Conservation (phyloP, 2,888 invertebrate species). For the Acronicta alni region DNA sequence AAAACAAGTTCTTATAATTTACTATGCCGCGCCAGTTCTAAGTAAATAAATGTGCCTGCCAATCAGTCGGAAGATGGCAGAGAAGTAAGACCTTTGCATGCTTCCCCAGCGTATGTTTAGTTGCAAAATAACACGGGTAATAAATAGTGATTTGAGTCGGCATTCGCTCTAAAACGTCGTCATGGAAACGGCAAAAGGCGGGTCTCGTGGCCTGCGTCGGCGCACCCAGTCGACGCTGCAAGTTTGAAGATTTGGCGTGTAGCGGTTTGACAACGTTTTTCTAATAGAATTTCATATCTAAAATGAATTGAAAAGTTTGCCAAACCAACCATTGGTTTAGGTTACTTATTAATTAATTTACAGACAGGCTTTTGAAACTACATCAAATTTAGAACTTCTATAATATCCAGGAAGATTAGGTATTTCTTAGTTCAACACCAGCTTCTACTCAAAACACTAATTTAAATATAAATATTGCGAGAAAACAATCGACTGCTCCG, state of each 20-base stretch:
- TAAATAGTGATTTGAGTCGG: conserved; percentile 81
- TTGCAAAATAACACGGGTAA: conserved; percentile 73
- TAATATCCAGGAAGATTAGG: too few relatives aligned
- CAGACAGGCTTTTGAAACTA: too few relatives aligned
- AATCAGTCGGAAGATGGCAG: conserved; percentile 47
- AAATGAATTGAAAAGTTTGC: too few relatives aligned
- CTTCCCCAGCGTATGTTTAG: conserved; percentile 59
- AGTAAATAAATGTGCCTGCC: conserved; percentile 40
- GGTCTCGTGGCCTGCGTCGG: conserved; percentile 66
- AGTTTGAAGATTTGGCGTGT: conserved; percentile 22
- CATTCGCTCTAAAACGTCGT: conserved; percentile 69
- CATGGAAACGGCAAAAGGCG: conserved; percentile 77
- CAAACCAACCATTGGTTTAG: too few relatives aligned
- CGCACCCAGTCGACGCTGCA: conserved; percentile 51
- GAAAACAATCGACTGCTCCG: too few relatives aligned
- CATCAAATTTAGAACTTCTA: too few relatives aligned
- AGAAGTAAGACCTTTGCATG: conserved; percentile 44
- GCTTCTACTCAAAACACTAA: too few relatives aligned
- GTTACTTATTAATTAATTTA: too few relatives aligned
- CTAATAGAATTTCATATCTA: too few relatives aligned
- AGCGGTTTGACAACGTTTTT: too few relatives aligned
- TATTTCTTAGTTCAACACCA: too few relatives aligned
- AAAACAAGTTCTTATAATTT: conserved; percentile 45
- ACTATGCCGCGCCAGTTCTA: conserved; percentile 17
- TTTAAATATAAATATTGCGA: too few relatives aligned